phyloP scores from a whole-genome alignment of 23 tunicate genomes.

The Botrylloides violaceus region DNA sequence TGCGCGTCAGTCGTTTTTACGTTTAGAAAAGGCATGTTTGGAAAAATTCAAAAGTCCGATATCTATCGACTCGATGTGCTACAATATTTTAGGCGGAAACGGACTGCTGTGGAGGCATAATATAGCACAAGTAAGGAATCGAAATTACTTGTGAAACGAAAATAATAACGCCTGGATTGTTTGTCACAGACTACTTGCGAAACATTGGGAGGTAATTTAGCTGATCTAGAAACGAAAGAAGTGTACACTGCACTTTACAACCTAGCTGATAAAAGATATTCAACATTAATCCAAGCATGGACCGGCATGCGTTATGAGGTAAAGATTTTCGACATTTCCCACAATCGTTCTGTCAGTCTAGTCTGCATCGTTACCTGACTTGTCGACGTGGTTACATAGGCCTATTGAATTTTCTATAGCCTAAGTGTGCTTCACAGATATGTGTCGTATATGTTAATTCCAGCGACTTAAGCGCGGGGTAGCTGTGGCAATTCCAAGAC shows the following conservation, averaged over 20 bases:
- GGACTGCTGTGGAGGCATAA: slow-evolving; percentile 13
- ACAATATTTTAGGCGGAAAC: slow-evolving; percentile 13
- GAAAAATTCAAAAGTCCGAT: slow-evolving; percentile 7
- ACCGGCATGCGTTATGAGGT: slow-evolving; percentile 30
- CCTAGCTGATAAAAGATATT: slow-evolving; percentile 1
- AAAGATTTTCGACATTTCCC: not conserved
- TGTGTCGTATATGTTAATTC: no score
- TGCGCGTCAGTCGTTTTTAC: no score
- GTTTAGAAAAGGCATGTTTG: slow-evolving; percentile 1
- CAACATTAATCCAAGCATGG: slow-evolving; percentile 18
- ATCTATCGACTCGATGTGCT: not conserved
- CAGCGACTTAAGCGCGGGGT: no score
- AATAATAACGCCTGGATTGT: not conserved
- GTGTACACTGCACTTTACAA: slow-evolving; percentile 9
- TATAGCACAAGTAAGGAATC: not conserved
- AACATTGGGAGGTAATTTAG: slow-evolving; percentile 10
- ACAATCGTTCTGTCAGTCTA: no score
- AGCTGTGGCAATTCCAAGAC: no score
- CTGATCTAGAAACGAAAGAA: slow-evolving; percentile 7
- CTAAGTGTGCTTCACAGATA: no score
- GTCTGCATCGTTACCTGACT: no score
- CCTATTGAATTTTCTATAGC: no score
- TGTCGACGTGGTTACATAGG: no score
- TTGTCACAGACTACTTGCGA: slow-evolving; percentile 12
- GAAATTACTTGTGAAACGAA: not conserved